Percentiles rank a stretch among this genome's conserved stretches.
phyloP scores from a whole-genome alignment of 2,888 invertebrate genomes.

The Microplitis deprimator region DNA sequence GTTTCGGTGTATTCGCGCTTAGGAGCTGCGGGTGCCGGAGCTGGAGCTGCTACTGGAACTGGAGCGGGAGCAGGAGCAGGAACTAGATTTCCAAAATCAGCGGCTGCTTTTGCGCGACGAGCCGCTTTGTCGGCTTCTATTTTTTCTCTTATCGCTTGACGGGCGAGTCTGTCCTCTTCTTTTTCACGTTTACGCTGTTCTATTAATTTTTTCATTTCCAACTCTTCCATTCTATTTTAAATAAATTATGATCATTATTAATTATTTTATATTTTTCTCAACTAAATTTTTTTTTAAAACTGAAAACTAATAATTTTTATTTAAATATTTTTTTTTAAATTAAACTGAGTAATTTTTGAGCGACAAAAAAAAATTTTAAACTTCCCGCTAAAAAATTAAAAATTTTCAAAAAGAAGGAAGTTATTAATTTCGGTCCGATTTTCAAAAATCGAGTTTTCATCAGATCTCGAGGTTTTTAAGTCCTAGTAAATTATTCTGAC shows the following conservation, averaged over 20 bases:
- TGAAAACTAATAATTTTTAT: no score
- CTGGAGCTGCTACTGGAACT: slow-evolving; percentile 57
- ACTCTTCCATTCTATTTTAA: slow-evolving; percentile 76
- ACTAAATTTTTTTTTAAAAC: no score
- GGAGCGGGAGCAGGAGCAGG: slow-evolving; percentile 63
- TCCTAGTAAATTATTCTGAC: no score
- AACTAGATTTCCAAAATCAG: slow-evolving; percentile 61
- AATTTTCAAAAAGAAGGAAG: no score
- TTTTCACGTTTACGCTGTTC: slow-evolving; percentile 91
- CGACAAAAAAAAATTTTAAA: no score
- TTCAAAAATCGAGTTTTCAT: no score
- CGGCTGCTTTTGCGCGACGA: slow-evolving; percentile 77
- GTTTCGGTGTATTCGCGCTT: slow-evolving; percentile 80
- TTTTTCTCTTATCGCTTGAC: slow-evolving; percentile 88
- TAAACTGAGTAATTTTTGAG: no score
- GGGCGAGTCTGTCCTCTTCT: slow-evolving; percentile 87
- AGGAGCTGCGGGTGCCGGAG: slow-evolving; percentile 55
- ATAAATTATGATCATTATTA: not conserved
- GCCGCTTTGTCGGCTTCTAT: slow-evolving; percentile 94
- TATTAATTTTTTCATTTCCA: slow-evolving; percentile 89
- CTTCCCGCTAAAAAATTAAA: no score
- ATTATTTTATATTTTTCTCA: slow-evolving; percentile 25
- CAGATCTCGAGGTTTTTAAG: no score
- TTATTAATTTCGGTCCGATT: no score
- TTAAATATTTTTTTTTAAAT: no score